Conservation (phyloP, 2,888 invertebrate species). For the Troilus luridus region DNA sequence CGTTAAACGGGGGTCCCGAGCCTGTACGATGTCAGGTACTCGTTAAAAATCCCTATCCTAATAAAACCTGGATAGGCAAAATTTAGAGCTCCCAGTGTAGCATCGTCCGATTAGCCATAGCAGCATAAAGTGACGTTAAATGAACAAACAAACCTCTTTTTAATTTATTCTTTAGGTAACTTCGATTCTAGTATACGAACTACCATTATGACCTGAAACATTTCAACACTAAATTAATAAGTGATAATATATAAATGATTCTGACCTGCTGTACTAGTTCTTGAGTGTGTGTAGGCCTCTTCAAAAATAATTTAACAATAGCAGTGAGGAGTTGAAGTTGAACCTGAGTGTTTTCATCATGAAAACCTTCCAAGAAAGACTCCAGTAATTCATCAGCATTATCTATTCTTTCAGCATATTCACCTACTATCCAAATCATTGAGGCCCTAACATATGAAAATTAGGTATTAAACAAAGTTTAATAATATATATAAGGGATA, state of each 20-base stretch:
- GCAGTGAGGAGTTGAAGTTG: constrained; percentile 97
- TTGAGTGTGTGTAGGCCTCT: constrained; percentile 98
- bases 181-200: neutral
- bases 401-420: constrained; percentile 99
- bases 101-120: no score
- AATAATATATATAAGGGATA: neutral
- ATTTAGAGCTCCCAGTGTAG: no score
- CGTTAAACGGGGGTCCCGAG: no score
- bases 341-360: constrained; percentile 96
- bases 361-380: constrained; percentile 98
- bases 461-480: neutral
- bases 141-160: no score
- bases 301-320: constrained; percentile 97
- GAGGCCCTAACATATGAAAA: constrained; percentile 78
- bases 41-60: no score
- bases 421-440: constrained; percentile 93
- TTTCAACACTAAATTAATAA: neutral
- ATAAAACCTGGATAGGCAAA: no score
- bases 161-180: neutral
- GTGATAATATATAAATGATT: neutral
- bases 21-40: no score
- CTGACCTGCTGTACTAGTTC: constrained; percentile 93
- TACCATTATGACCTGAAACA: neutral
- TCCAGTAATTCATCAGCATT: constrained; percentile 98
- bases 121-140: no score